phyloP scores from a whole-genome alignment of 2,797 vertebrate genomes.

The Hylomyscus alleni region DNA sequence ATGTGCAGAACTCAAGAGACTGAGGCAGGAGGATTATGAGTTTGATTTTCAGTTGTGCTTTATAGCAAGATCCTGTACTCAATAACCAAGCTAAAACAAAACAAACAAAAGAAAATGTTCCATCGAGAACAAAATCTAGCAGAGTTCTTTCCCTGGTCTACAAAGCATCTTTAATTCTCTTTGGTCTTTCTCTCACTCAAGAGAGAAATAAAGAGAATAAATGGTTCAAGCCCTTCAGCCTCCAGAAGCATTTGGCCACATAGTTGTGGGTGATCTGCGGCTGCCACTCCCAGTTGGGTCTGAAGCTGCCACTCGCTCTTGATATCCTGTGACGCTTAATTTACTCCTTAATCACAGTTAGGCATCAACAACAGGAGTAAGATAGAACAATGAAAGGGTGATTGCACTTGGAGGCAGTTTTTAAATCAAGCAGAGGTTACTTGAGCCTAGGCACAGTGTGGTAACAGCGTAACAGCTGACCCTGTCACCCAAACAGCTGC shows the following conservation, averaged over 20 bases:
- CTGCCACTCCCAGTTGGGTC: not conserved
- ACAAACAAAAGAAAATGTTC: not conserved
- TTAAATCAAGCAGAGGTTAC: not conserved
- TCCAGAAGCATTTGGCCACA: not conserved
- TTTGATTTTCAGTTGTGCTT: not conserved
- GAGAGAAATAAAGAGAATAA: not conserved
- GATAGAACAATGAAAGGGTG: not conserved
- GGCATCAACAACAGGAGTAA: not conserved
- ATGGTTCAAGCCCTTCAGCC: not conserved
- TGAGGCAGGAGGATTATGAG: not conserved
- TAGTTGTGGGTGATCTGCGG: accelerated
- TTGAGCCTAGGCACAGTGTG: accelerated
- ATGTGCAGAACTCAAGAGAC: not conserved
- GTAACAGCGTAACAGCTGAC: not conserved
- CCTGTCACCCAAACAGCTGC: too few relatives aligned
- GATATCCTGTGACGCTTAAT: not conserved
- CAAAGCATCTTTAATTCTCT: not conserved
- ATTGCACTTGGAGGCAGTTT: not conserved
- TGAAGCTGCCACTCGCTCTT: not conserved
- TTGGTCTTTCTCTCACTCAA: not conserved
- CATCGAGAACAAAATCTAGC: not conserved
- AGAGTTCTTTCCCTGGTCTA: not conserved
- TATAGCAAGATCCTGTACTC: not conserved
- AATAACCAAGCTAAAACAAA: not conserved
- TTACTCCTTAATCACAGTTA: not conserved